phyloP scores from a whole-genome alignment of 2,888 invertebrate genomes.

The Macrophya alboannulata region DNA sequence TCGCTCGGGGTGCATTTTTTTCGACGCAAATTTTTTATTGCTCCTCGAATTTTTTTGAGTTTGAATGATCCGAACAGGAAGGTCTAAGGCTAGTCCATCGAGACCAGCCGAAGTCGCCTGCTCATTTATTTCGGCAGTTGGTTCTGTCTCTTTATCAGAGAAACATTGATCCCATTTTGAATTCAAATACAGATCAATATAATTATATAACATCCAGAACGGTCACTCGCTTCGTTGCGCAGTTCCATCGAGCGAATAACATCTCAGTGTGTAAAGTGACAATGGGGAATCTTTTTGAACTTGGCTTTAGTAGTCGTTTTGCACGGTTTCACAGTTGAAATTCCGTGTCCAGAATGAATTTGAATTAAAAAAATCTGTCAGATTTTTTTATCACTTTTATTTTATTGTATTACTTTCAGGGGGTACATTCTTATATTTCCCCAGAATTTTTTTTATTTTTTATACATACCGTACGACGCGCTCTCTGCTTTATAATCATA shows the following conservation, averaged over 20 bases:
- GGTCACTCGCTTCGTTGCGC: conserved; percentile 4
- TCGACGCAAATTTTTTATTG: too few relatives aligned
- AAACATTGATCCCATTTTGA: too few relatives aligned
- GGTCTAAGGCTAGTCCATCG: too few relatives aligned
- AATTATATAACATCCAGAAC: too few relatives aligned
- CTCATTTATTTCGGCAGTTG: too few relatives aligned
- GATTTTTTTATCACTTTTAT: conserved; percentile 30
- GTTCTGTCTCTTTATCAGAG: too few relatives aligned
- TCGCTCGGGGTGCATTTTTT: background rate
- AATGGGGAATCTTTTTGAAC: conserved; percentile 5
- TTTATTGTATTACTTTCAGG: background rate
- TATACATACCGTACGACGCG: background rate
- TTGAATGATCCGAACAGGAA: too few relatives aligned
- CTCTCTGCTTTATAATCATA: background rate
- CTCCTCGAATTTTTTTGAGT: too few relatives aligned
- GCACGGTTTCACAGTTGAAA: background rate
- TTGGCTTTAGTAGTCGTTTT: background rate
- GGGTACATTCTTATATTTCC: background rate
- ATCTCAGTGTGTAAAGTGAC: background rate
- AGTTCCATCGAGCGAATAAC: conserved; percentile 33
- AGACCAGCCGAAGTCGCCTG: too few relatives aligned
- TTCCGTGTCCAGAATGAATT: conserved; percentile 6
- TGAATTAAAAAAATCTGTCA: conserved; percentile 1
- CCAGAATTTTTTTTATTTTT: background rate
- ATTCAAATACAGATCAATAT: too few relatives aligned